Evolutionary conservation across 2,797 vertebrate species (phyloP), one percentile per base, ranked within the genome.

Genomic region (Glossophaga mutica): DNA sequence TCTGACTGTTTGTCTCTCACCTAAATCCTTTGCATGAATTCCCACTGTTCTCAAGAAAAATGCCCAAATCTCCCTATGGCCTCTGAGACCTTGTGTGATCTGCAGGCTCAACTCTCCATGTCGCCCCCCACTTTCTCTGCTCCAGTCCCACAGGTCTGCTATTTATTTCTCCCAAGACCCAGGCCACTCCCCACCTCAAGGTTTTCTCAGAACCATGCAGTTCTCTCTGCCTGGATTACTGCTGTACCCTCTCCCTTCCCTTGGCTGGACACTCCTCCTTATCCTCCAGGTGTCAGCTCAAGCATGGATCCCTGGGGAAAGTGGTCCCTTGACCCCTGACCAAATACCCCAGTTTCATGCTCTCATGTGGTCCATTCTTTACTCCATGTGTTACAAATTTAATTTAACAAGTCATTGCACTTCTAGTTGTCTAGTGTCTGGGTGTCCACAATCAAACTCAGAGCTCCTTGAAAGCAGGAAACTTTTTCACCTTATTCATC

Each of bases 251-350:
- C 19, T 16, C 15, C 14, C 24, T 39, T 26, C 16, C 48, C 37
- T 67, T 18, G 14, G 6, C 52, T 18, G 12, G 29, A 9, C 34
- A 46, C n/a, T 74, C 6, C 44, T 34, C 2, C 37, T 29, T 3
- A 2, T 52, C 74, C 65, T 76, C 34, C 14, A 3, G 70, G 32
- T 29, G 67, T 55, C 44, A 22, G 34, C 39, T 84, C 16, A 11
- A 85, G 29, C 19, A 39, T n/a, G 0, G 0, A 26, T 19, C 50
- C 62, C 82, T 6, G 1, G 0, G 71, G 29, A 87, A 42, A 26
- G 46, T 3, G 0, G 21, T 39, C 44, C 76, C 65, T 48, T 42
- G 9, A 73, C 18, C 37, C 22, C 67, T 34, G 65, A 82, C 12
- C 44, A 67, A 29, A 88, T 2, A n/a, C 19, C n/a, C 39, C 16